Evolutionary conservation across 2,888 invertebrate species (phyloP).

Genomic region (Morinoia aosen): DNA sequence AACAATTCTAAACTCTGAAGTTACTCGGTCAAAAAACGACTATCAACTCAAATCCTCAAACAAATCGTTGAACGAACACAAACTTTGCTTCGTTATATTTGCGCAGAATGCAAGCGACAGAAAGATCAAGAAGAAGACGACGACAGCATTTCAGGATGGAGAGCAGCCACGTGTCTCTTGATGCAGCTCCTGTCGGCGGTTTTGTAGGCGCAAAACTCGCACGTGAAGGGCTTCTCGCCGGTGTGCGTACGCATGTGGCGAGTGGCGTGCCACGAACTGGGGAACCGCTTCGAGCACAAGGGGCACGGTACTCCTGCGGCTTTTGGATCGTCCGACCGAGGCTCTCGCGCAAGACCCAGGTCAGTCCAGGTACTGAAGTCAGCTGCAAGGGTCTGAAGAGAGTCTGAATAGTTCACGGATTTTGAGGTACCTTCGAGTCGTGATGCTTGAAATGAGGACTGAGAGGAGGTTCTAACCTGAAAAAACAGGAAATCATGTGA

Average conservation of each 20-base stretch:
- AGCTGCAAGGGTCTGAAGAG: not conserved
- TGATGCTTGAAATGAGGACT: not conserved
- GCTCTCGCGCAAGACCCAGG: not conserved
- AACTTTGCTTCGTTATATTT: not conserved
- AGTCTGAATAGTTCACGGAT: not conserved
- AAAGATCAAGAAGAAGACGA: conserved; percentile 18
- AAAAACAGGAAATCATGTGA: not conserved
- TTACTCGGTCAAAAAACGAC: not conserved
- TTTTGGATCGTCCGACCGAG: conserved; percentile 1
- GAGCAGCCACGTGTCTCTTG: conserved; percentile 62
- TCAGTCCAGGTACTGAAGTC: not conserved
- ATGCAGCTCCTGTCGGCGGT: conserved; percentile 66
- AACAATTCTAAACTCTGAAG: not conserved
- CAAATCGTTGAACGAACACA: not conserved
- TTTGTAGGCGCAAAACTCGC: conserved; percentile 62
- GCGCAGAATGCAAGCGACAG: not conserved
- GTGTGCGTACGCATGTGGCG: conserved; percentile 66
- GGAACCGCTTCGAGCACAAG: conserved; percentile 64
- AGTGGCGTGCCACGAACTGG: conserved; percentile 63
- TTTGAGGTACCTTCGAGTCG: not conserved
- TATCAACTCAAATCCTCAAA: not conserved
- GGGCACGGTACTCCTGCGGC: not conserved
- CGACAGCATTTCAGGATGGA: conserved; percentile 55
- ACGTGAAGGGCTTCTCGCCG: conserved; percentile 66
- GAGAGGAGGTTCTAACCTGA: conserved; percentile 4